Evolutionary conservation across 2,113 vertebrate genomes (phyloP), one percentile per base, ranked within the genome.

Genomic region (Lanius ludovicianus): DNA sequence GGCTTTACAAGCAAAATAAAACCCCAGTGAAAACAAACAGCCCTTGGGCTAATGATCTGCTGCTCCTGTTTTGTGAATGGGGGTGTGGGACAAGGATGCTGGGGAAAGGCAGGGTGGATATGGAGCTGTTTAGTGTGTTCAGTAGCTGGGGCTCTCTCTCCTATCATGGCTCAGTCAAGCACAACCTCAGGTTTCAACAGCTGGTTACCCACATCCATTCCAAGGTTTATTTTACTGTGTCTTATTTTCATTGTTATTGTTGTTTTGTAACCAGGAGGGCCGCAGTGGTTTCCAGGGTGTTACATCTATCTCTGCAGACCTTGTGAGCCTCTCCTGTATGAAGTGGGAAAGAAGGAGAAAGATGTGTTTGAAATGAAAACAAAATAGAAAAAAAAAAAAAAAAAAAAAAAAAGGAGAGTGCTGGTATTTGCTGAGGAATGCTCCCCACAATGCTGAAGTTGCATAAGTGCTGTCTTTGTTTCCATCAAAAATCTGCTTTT

Each of bases 371-470:
- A 96, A 96, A 90, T 12, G 4, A 74, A 97, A 94, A 84, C 24
- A 78, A 95, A 94, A 68, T 19, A 49, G 21, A 8, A 9, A 22
- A 37, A 41, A 37, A 37, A 37, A 37, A 37, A 37, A 37, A 37
- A 37, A 37, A 37, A 37, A 37, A 37, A 22, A 31, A 57, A 11
- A 60, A 5, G 39, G 1, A 33, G 33, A 79, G 63, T 2, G 3
- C 42, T 96, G 74, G 80, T 95, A 82, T 88, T 93, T 87, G 68
- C 84, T 70, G 90, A 94, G 92, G 92, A 97, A 97, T 96, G 68
- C 91, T 96, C 79, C 81, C 93, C 96, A 97, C 96, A 97, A 94
- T 96, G 94, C 97, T 96, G 90, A 96, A 96, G 85, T 96, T 96
- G 97, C 96, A 84, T 84, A 96, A 97, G 93, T 94, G 73, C 84